Percentiles rank a stretch among this genome's conserved stretches.
phyloP scores from a whole-genome alignment of 2,888 invertebrate species.

The Mystacides longicornis region DNA sequence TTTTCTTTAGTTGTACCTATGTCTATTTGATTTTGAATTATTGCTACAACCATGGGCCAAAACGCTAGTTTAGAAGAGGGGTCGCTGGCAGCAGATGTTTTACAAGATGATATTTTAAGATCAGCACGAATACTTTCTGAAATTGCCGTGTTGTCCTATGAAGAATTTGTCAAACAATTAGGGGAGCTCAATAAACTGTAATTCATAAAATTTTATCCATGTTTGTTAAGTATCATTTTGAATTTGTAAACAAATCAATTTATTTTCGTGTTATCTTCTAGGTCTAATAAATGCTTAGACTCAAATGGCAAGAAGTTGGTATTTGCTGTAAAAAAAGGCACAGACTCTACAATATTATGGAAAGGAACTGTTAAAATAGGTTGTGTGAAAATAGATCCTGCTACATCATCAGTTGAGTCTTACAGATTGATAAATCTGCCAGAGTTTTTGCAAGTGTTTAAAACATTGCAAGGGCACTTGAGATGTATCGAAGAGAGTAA shows the following conservation, averaged over 20 bases:
- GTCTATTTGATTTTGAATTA: too few species aligned
- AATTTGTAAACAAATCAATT: neutral
- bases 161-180: conserved; percentile 51
- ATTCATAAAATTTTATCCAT: conserved; percentile 21
- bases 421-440: conserved; percentile 53
- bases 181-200: conserved; percentile 56
- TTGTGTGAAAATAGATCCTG: conserved; percentile 52
- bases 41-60: conserved; percentile 19
- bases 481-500: conserved; percentile 32
- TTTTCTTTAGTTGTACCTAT: too few species aligned
- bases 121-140: conserved; percentile 39
- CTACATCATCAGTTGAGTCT: conserved; percentile 47
- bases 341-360: conserved; percentile 59
- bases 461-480: conserved; percentile 46
- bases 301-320: conserved; percentile 54
- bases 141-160: conserved; percentile 44
- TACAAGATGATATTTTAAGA: conserved; percentile 30
- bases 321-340: conserved; percentile 58
- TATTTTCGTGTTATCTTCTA: conserved; percentile 29
- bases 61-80: conserved; percentile 20
- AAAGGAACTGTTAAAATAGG: conserved; percentile 60
- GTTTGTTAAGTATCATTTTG: neutral
- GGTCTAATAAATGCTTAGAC: conserved; percentile 54
- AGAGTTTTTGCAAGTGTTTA: conserved; percentile 57
- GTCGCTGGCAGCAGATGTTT: conserved; percentile 28